Evolutionary conservation across 2,797 vertebrate genomes (phyloP).

Genomic region (Babyrousa celebensis): DNA sequence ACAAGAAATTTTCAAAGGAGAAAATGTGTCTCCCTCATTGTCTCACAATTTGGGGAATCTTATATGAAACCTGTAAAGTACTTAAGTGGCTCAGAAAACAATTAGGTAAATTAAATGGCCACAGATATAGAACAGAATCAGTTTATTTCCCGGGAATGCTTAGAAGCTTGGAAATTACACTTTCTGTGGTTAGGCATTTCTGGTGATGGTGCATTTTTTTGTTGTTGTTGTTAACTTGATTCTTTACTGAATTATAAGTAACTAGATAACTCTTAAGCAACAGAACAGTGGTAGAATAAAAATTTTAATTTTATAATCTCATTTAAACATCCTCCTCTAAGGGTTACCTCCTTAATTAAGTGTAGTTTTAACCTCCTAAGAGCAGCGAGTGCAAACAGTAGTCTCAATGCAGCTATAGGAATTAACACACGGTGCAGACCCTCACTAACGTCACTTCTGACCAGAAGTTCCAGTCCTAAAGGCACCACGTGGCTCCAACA

Average conservation of each 20-base stretch:
- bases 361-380: not conserved
- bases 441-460: not conserved
- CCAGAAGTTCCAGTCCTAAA: not conserved
- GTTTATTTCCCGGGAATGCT: not conserved
- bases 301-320: slow-evolving; percentile 35
- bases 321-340: not conserved
- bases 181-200: slow-evolving; percentile 45
- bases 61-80: not conserved
- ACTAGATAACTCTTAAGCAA: slow-evolving; percentile 64
- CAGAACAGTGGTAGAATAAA: slow-evolving; percentile 50
- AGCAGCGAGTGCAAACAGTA: not conserved
- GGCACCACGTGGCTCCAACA: not conserved
- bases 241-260: slow-evolving; percentile 66
- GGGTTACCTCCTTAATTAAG: not conserved
- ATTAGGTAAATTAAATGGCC: not conserved
- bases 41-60: slow-evolving; percentile 21
- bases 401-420: not conserved
- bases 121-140: slow-evolving; percentile 1
- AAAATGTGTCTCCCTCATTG: slow-evolving; percentile 8
- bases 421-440: not conserved
- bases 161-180: not conserved
- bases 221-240: slow-evolving; percentile 47
- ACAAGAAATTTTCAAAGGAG: slow-evolving; percentile 42
- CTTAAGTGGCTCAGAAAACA: slow-evolving; percentile 25
- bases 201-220: not conserved